A percentile compares a stretch with the other conserved stretches of the same genome.
These are phyloP conservation scores for Rafetus swinhoei DNA, from an alignment of 2,113 vertebrate genomes.

Conservation along the genomic window DNA sequence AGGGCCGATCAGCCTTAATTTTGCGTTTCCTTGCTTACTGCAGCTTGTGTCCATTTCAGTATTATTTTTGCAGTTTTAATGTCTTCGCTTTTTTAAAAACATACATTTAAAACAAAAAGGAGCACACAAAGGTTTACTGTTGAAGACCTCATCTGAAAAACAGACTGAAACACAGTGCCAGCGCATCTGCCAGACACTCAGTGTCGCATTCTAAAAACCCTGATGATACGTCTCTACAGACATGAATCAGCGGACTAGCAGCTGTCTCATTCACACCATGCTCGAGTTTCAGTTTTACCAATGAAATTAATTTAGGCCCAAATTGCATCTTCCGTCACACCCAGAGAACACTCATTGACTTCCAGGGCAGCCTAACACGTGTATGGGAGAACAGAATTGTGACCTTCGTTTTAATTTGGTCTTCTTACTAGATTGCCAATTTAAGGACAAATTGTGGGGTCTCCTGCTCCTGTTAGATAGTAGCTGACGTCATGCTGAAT, in stretches of 20 bases:
- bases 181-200: conserved; percentile 62
- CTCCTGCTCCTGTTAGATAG: conserved; percentile 11
- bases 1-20: fast-evolving
- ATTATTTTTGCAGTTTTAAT: neutral
- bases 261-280: conserved; percentile 76
- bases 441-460: conserved; percentile 48
- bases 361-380: conserved; percentile 41
- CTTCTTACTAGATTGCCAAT: conserved; percentile 58
- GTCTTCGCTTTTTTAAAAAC: neutral
- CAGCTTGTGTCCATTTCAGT: neutral
- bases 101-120: conserved; percentile 8
- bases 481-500: conserved; percentile 2
- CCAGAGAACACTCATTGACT: conserved; percentile 57
- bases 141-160: conserved; percentile 37
- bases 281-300: conserved; percentile 70
- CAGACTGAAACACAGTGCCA: conserved; percentile 54
- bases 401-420: conserved; percentile 58
- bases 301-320: conserved; percentile 73
- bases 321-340: conserved; percentile 57
- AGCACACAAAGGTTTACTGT: conserved; percentile 52
- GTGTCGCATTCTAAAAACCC: conserved; percentile 61
- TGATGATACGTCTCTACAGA: conserved; percentile 72
- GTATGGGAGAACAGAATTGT: conserved; percentile 48
- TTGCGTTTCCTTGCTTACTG: neutral
- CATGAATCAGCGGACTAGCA: conserved; percentile 70